Evolutionary conservation across 2,797 vertebrate species (phyloP), one percentile per base, ranked within the genome.

Genomic region (Carduelis carduelis): DNA sequence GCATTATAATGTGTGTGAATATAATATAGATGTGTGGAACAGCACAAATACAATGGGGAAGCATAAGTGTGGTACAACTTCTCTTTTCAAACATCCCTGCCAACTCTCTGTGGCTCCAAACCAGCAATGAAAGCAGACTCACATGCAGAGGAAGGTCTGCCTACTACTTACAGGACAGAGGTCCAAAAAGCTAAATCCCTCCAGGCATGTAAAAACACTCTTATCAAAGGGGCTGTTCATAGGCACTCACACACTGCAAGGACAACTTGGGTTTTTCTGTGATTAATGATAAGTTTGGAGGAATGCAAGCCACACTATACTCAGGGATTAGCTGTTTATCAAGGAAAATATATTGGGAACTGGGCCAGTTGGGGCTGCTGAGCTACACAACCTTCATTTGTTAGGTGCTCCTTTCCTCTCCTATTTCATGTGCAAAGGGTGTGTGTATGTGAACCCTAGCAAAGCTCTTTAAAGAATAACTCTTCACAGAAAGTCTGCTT

Each of bases 221-320:
- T 95, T 96, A 96, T 97, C 97, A 97, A 97, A 97, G 94, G 86
- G 87, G 69, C 90, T 83, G 94, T 97, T 97, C 96, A 97, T 96
- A 63, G 85, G 79, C 89, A 50, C 56, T 90, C 91, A 49, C 77
- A 39, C 65, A 76, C 59, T 26, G 60, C 84, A 87, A 94, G 87
- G 77, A 93, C 77, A 87, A 20, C 82, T 72, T 91, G 86, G 83
- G 46, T 74, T 96, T 96, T 93, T 93, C 94, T 32, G 28, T 91
- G 96, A 93, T 95, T 96, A 92, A 97, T 96, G 87, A 79, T 88
- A 96, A 96, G 64, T 96, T 96, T 92, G 87, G 85, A 95, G 95
- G 93, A 96, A 95, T 95, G 83, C 60, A 95, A 95, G 87, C 55
- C 56, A 77, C 65, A 32, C 65, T 91, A 68, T 90, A 76, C 82